phyloP scores from a whole-genome alignment of 2,797 vertebrate species.

The Paedocypris micromegethes region DNA sequence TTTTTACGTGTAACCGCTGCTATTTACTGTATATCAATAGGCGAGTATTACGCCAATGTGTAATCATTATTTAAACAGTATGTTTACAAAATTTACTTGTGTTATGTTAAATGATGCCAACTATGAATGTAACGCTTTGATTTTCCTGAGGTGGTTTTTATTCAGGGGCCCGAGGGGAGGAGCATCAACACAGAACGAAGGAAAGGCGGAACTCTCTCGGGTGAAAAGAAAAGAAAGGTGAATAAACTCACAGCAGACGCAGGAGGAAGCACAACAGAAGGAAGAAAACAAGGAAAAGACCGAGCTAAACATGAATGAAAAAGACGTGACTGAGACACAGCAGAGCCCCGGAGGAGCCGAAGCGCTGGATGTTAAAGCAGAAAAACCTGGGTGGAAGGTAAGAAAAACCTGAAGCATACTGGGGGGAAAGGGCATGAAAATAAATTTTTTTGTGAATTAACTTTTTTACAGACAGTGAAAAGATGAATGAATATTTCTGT shows the following conservation, averaged over 20 bases:
- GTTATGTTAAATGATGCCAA: no score
- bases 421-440: no score
- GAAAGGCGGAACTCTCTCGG: not conserved
- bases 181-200: not conserved
- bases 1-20: no score
- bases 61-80: no score
- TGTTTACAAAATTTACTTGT: no score
- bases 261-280: not conserved
- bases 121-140: no score
- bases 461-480: not conserved
- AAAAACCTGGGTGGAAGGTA: constrained; percentile 17
- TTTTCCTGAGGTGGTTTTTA: no score
- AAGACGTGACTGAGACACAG: constrained; percentile 6
- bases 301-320: not conserved
- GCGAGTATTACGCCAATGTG: no score
- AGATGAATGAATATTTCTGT: no score
- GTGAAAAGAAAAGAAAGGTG: not conserved
- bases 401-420: not conserved
- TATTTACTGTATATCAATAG: no score
- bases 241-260: not conserved
- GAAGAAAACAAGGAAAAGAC: not conserved
- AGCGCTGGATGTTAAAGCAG: not conserved
- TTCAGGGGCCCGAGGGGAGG: not conserved
- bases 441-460: not conserved
- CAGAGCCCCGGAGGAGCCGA: not conserved